phyloP scores from a whole-genome alignment of 2,888 invertebrate genomes.

The Thymelicus lineola region DNA sequence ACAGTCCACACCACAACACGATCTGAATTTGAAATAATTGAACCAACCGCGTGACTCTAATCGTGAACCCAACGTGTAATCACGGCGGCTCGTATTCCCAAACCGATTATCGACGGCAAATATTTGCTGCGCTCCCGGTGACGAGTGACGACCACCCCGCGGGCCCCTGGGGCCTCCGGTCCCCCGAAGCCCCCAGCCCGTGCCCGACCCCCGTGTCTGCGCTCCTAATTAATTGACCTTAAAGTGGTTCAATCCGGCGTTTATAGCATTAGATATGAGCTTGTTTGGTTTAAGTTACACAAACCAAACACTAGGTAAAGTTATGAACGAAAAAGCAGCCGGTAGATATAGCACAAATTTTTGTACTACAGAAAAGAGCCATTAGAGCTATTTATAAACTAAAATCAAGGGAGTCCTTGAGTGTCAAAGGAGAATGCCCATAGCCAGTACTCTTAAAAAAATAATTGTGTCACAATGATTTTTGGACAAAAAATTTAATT shows the following conservation, averaged over 20 bases:
- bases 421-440: too few relatives aligned
- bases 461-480: too few relatives aligned
- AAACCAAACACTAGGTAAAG: too few relatives aligned
- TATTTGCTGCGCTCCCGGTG: slow-evolving; percentile 33
- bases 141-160: slow-evolving; percentile 7
- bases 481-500: too few relatives aligned
- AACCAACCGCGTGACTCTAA: neutral
- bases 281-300: too few relatives aligned
- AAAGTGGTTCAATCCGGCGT: slow-evolving; percentile 16
- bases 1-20: neutral
- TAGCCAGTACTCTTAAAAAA: too few relatives aligned
- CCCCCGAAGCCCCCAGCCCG: neutral
- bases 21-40: neutral
- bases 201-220: slow-evolving; percentile 12
- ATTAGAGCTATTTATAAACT: too few relatives aligned
- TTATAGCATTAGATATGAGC: neutral
- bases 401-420: too few relatives aligned
- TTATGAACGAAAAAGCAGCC: too few relatives aligned
- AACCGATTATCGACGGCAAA: slow-evolving; percentile 38
- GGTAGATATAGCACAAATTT: too few relatives aligned
- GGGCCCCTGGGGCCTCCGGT: neutral
- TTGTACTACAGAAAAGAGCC: too few relatives aligned
- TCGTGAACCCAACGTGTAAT: neutral
- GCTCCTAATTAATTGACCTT: slow-evolving; percentile 32
- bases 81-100: slow-evolving; percentile 11